Evolutionary conservation across 2,113 vertebrate genomes (phyloP).

Genomic region (Dermatemys mawii): DNA sequence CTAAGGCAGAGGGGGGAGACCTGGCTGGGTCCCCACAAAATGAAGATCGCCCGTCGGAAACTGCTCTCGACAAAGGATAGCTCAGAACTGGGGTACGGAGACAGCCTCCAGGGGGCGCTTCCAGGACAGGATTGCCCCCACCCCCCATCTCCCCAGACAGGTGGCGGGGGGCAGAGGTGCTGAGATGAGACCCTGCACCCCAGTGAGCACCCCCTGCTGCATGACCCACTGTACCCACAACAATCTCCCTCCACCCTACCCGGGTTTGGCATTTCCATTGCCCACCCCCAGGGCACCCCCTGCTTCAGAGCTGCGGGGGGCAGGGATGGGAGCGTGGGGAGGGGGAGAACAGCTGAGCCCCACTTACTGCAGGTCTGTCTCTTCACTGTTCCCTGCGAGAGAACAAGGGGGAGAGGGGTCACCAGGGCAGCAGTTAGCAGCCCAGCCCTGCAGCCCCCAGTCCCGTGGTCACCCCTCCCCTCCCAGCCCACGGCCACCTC

Average conservation of each 20-base stretch:
- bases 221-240: neutral
- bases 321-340: neutral
- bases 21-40: too few species aligned
- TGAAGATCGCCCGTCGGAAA: too few species aligned
- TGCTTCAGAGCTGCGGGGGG: neutral
- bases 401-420: rapidly evolving
- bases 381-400: constrained; percentile 83
- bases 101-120: neutral
- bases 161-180: neutral
- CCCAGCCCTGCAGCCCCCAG: neutral
- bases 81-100: neutral
- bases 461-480: rapidly evolving
- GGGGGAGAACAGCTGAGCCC: neutral
- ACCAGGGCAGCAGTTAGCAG: rapidly evolving
- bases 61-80: neutral
- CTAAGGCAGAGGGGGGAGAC: neutral
- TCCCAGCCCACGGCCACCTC: neutral
- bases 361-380: constrained; percentile 87
- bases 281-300: neutral
- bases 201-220: neutral
- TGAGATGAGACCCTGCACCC: neutral
- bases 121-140: neutral
- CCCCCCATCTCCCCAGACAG: neutral
- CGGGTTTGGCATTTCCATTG: neutral
- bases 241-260: neutral